Evolutionary conservation across 2,888 invertebrate species (phyloP).

Genomic region (Bembecia ichneumoniformis): DNA sequence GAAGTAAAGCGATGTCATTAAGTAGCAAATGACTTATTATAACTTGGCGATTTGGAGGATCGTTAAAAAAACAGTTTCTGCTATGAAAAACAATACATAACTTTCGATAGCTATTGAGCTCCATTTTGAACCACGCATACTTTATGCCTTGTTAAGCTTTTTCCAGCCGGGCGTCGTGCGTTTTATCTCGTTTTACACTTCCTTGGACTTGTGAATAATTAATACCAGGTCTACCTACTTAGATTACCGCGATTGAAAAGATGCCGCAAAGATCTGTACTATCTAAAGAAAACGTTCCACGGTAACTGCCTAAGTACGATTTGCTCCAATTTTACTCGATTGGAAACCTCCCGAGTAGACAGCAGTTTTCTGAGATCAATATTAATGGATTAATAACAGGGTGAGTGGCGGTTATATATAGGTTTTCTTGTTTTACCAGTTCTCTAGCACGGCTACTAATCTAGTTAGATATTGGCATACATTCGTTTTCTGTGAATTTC

Average conservation of each 20-base stretch:
- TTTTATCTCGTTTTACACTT: constrained; percentile 56
- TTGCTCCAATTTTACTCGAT: constrained; percentile 42
- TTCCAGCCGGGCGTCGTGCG: constrained; percentile 45
- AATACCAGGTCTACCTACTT: constrained; percentile 63
- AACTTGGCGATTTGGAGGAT: not conserved
- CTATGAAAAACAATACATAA: not conserved
- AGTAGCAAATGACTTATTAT: constrained; percentile 1
- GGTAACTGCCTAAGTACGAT: constrained; percentile 39
- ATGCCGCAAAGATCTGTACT: constrained; percentile 52
- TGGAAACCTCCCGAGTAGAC: constrained; percentile 26
- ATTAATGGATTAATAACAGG: constrained; percentile 26
- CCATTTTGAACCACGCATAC: constrained; percentile 13
- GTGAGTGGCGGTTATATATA: constrained; percentile 3
- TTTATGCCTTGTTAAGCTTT: constrained; percentile 45
- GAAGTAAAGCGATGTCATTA: constrained; percentile 1
- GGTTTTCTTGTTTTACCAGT: not conserved
- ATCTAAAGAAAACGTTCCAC: constrained; percentile 44
- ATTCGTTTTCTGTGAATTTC: not conserved
- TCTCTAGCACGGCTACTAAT: not conserved
- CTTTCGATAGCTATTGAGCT: constrained; percentile 1
- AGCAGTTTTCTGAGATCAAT: constrained; percentile 24
- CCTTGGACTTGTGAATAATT: constrained; percentile 46
- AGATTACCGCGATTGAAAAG: constrained; percentile 40
- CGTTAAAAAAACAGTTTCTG: not conserved
- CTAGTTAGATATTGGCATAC: too few species aligned